These are phyloP conservation scores for Morphnarchus princeps DNA, from an alignment of 2,113 vertebrate genomes.

Conservation along the genomic window DNA sequence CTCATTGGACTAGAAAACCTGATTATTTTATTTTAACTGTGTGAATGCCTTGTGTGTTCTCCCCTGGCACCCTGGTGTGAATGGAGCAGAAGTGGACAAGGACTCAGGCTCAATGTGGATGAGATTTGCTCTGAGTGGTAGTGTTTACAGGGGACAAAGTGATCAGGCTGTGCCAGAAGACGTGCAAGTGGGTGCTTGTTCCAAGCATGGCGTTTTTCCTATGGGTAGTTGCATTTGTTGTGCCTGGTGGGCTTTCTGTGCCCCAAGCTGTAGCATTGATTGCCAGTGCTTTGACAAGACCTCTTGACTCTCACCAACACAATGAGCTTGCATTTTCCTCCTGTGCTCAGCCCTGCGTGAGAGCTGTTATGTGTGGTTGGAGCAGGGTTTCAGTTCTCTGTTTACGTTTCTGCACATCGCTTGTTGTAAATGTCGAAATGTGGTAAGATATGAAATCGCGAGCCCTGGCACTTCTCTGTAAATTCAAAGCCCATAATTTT, in stretches of 20 bases:
- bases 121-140: background rate
- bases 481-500: background rate
- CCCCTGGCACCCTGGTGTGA: background rate
- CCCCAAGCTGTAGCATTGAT: background rate
- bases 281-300: background rate
- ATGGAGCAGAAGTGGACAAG: background rate
- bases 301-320: background rate
- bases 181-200: background rate
- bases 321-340: background rate
- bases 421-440: background rate
- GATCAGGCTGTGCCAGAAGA: background rate
- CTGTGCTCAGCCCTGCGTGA: background rate
- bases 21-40: background rate
- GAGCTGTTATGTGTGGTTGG: rapidly evolving
- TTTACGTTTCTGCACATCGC: background rate
- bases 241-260: background rate
- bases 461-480: background rate
- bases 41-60: background rate
- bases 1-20: background rate
- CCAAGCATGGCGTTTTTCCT: background rate
- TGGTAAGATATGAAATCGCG: rapidly evolving
- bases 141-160: background rate
- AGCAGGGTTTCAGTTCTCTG: background rate
- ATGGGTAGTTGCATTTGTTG: background rate
- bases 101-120: background rate